Percentiles rank a stretch among this genome's conserved stretches.
phyloP scores from a whole-genome alignment of 2,113 vertebrate genomes.

The Melozone crissalis region DNA sequence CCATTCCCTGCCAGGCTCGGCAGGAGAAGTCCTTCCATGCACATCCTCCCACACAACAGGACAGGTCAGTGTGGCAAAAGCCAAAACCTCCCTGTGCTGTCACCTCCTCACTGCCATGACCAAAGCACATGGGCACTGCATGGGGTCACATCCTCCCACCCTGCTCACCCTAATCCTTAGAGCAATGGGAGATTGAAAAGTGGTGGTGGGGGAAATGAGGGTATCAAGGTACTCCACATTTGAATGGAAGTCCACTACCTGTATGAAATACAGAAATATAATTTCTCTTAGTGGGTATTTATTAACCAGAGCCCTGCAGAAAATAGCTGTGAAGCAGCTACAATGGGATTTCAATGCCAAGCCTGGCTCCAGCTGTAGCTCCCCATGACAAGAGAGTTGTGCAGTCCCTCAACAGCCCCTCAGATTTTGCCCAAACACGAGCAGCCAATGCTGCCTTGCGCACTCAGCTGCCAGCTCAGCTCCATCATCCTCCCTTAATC shows the following conservation, averaged over 20 bases:
- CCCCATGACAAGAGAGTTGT: background rate
- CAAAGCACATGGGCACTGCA: fast-evolving
- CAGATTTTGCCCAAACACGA: fast-evolving
- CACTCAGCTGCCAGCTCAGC: background rate
- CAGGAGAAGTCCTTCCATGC: background rate
- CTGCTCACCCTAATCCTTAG: background rate
- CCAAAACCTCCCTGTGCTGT: background rate
- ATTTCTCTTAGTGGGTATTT: background rate
- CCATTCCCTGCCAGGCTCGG: background rate
- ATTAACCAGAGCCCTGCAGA: background rate
- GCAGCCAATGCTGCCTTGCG: background rate
- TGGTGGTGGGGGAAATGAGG: background rate
- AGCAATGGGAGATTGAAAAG: background rate
- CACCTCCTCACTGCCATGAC: background rate
- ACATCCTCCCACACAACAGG: background rate
- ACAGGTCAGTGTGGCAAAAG: fast-evolving
- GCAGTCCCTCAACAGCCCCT: background rate
- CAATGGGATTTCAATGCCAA: background rate
- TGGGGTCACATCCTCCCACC: background rate
- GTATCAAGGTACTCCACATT: background rate
- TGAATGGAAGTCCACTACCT: background rate
- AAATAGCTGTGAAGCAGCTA: background rate
- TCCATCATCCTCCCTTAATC: background rate
- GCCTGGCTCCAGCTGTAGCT: background rate
- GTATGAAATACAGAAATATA: background rate